Percentiles rank a stretch among this genome's conserved stretches.
Conservation (phyloP, 2,888 invertebrate genomes). For the Diarsia brunnea region DNA sequence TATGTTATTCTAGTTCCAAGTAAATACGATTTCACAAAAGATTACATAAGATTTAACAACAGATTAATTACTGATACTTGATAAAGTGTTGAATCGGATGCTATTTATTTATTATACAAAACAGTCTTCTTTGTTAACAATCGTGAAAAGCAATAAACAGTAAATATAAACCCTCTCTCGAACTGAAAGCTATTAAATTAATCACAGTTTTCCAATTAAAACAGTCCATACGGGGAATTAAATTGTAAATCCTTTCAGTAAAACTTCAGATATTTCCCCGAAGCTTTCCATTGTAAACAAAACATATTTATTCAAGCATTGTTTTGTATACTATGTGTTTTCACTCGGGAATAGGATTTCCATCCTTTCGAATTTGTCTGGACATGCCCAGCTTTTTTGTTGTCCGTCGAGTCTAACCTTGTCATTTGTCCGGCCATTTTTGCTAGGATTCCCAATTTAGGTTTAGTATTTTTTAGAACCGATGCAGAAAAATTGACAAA, state of each 20-base stretch:
- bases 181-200: conserved; percentile 17
- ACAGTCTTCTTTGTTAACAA: neutral
- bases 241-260: conserved; percentile 34
- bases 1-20: neutral
- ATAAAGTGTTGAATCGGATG: neutral
- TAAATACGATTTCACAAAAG: neutral
- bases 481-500: no score
- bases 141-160: conserved; percentile 6
- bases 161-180: conserved; percentile 6
- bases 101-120: neutral
- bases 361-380: neutral
- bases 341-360: neutral
- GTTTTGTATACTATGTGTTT: conserved; percentile 23
- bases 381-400: neutral
- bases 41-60: neutral
- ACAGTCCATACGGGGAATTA: conserved; percentile 36
- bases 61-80: neutral
- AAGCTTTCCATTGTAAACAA: conserved; percentile 28
- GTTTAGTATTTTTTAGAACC: neutral
- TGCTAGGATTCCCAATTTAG: neutral
- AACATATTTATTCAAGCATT: conserved; percentile 19
- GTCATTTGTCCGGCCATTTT: neutral
- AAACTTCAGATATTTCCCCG: conserved; percentile 26
- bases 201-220: conserved; percentile 35
- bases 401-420: neutral